A percentile compares a stretch with the other conserved stretches of the same genome.
Conservation (phyloP, 2,888 invertebrate genomes). For the Cephalotes varians region DNA sequence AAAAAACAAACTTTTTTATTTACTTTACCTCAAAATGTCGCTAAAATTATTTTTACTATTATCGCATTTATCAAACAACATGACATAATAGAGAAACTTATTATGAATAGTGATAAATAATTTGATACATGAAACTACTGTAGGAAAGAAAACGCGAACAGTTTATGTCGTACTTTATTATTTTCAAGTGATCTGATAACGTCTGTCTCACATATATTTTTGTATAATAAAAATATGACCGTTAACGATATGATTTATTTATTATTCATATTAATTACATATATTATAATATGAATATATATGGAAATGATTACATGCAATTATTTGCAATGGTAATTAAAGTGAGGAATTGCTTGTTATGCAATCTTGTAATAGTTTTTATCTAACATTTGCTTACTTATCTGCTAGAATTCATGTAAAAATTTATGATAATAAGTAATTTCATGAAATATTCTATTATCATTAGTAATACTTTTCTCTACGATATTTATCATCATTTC, state of each 20-base stretch:
- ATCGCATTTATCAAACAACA: neutral
- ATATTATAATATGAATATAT: no score
- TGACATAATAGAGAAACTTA: neutral
- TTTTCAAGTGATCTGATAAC: neutral
- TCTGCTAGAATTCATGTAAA: neutral
- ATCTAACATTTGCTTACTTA: neutral
- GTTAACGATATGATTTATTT: constrained; percentile 20
- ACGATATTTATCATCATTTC: no score
- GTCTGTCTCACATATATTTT: neutral
- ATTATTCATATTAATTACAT: neutral
- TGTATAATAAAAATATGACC: neutral
- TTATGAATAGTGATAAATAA: neutral
- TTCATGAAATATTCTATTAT: neutral
- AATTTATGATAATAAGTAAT: neutral
- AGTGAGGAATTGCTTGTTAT: neutral
- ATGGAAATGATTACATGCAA: constrained; percentile 11
- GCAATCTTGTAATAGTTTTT: neutral
- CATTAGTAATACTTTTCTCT: neutral
- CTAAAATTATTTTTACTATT: neutral
- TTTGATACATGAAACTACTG: neutral
- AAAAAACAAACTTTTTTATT: neutral
- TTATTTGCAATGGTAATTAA: neutral
- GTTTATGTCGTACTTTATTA: neutral
- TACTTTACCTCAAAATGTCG: neutral
- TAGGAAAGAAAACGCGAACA: neutral